Conservation (phyloP, 2,888 invertebrate species). For the Torymus aiolomorphi region DNA sequence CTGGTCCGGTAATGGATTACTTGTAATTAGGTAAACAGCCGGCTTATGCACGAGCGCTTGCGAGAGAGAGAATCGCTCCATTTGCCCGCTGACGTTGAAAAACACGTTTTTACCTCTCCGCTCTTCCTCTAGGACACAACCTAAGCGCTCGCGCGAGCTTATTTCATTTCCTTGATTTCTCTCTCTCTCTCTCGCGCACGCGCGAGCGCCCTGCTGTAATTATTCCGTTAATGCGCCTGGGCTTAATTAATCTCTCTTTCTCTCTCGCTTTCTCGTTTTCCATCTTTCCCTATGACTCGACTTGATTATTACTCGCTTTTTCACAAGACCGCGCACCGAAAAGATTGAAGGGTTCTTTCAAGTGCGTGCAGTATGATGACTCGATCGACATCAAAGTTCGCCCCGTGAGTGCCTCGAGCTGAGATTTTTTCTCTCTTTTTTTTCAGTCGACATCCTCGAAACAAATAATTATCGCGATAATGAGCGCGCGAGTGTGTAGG, state of each 20-base stretch:
- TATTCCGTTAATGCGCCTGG: conserved; percentile 24
- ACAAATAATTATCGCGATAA: conserved; percentile 73
- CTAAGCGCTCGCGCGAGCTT: conserved; percentile 1
- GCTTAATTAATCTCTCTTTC: conserved; percentile 29
- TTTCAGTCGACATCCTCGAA: conserved; percentile 67
- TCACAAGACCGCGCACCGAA: background rate
- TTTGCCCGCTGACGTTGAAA: conserved; percentile 32
- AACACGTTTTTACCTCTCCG: conserved; percentile 13
- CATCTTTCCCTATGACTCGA: background rate
- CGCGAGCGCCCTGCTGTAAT: conserved; percentile 9
- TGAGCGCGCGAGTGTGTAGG: conserved; percentile 60
- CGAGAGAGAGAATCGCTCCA: conserved; percentile 24
- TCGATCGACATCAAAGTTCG: conserved; percentile 69
- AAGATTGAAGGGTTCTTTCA: background rate
- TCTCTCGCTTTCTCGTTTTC: too few species aligned
- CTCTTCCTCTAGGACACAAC: background rate
- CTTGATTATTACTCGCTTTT: conserved; percentile 22
- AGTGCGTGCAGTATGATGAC: too few species aligned
- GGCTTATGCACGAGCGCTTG: conserved; percentile 32
- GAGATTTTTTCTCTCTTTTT: conserved; percentile 60
- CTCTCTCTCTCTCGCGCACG: background rate
- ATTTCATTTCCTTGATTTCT: conserved; percentile 20
- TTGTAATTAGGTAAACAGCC: conserved; percentile 70
- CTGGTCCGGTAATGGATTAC: conserved; percentile 68
- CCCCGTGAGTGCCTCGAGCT: conserved; percentile 34